Evolutionary conservation across 1,140 invertebrate species (phyloP).

Genomic region (Globodera rostochiensis): DNA sequence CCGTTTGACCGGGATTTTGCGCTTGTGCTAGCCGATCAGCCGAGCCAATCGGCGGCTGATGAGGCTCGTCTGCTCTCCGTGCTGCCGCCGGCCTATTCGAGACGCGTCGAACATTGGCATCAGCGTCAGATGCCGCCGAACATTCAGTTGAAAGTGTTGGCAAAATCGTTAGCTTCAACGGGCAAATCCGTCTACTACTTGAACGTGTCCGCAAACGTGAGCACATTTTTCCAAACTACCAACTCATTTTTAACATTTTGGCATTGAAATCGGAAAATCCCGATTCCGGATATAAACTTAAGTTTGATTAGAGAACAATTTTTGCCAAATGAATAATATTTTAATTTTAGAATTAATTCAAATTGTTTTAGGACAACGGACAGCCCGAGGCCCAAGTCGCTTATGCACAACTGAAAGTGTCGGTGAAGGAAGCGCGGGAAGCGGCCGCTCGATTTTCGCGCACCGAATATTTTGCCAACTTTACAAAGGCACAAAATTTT

Average conservation of each 20-base stretch:
- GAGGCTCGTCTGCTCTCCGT: not conserved
- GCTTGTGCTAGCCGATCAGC: conserved; percentile 4
- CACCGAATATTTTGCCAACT: conserved; percentile 50
- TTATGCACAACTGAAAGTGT: conserved; percentile 45
- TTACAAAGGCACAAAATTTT: conserved; percentile 38
- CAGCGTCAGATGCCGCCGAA: conserved; percentile 15
- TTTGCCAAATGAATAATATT: too few relatives aligned
- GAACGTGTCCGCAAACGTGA: conserved; percentile 51
- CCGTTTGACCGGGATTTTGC: conserved; percentile 21
- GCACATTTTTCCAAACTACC: conserved; percentile 2
- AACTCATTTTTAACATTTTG: not conserved
- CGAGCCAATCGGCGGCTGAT: conserved; percentile 5
- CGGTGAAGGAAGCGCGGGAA: conserved; percentile 39
- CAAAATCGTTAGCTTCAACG: not conserved
- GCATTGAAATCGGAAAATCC: too few relatives aligned
- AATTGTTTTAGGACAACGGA: conserved; percentile 43
- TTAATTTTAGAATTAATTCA: too few relatives aligned
- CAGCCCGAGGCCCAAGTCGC: conserved; percentile 18
- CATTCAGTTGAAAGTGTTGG: conserved; percentile 19
- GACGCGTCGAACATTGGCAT: conserved; percentile 24
- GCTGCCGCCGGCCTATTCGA: conserved; percentile 15
- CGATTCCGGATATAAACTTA: too few relatives aligned
- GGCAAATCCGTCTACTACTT: conserved; percentile 43
- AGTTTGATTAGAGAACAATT: too few relatives aligned
- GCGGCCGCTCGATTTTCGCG: conserved; percentile 45